Conservation (phyloP, 2,113 vertebrate species). For the Parus major region DNA sequence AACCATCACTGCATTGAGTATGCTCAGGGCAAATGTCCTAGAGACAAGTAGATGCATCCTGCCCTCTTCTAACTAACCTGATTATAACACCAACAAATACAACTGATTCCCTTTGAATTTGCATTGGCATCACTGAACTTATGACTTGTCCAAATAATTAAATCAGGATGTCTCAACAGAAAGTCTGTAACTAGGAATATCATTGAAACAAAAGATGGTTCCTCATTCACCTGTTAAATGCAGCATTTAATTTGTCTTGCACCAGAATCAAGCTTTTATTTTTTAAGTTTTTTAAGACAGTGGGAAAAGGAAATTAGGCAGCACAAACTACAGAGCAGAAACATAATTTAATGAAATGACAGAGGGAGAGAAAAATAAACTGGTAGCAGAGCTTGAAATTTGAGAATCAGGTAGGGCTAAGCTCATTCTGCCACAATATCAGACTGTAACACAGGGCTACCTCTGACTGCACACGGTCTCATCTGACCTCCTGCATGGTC, state of each 20-base stretch:
- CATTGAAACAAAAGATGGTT: neutral
- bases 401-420: slow-evolving; percentile 29
- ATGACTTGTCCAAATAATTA: neutral
- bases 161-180: neutral
- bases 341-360: slow-evolving; percentile 62
- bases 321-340: slow-evolving; percentile 68
- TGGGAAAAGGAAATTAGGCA: slow-evolving; percentile 53
- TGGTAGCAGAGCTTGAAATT: slow-evolving; percentile 62
- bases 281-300: slow-evolving; percentile 73
- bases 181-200: neutral
- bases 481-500: neutral
- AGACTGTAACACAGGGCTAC: neutral
- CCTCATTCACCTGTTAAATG: neutral
- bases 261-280: slow-evolving; percentile 69
- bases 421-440: neutral
- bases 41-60: neutral
- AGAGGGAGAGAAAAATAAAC: slow-evolving; percentile 58
- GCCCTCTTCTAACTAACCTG: neutral
- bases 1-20: neutral
- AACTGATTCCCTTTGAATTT: neutral
- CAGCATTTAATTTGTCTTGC: neutral
- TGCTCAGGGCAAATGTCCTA: neutral
- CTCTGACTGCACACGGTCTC: neutral
- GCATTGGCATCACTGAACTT: neutral
- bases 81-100: neutral